Evolutionary conservation across 1,140 invertebrate species (phyloP).

Genomic region (Patella vulgata): DNA sequence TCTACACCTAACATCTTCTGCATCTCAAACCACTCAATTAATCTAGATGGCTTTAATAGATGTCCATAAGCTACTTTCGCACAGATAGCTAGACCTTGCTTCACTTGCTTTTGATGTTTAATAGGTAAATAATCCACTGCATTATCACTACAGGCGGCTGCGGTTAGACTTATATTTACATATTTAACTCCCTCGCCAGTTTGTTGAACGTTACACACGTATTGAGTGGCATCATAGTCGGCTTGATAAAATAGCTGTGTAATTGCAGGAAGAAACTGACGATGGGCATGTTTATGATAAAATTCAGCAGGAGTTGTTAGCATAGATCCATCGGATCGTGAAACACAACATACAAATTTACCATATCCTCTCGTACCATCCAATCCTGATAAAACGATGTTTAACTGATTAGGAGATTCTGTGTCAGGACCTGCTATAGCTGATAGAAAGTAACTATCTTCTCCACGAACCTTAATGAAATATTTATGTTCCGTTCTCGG

Average conservation of each 20-base stretch:
- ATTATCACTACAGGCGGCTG: slow-evolving; percentile 7
- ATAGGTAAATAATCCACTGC: slow-evolving; percentile 18
- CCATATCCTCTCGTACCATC: too few species aligned
- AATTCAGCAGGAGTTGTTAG: too few species aligned
- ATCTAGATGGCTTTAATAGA: slow-evolving; percentile 15
- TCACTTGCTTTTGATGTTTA: slow-evolving; percentile 2
- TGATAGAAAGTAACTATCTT: too few species aligned
- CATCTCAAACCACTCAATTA: slow-evolving; percentile 31
- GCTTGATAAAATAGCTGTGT: slow-evolving; percentile 2
- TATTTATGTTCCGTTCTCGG: too few species aligned
- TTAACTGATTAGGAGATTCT: too few species aligned
- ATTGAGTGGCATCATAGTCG: slow-evolving; percentile 15
- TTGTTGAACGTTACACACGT: slow-evolving; percentile 12
- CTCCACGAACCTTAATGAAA: too few species aligned
- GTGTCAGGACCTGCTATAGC: too few species aligned
- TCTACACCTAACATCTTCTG: slow-evolving; percentile 26
- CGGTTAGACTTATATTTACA: slow-evolving; percentile 19
- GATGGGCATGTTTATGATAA: too few species aligned
- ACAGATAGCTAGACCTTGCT: slow-evolving; percentile 21
- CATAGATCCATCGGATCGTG: too few species aligned
- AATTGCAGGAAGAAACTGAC: slow-evolving; percentile 4
- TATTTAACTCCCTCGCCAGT: slow-evolving; percentile 3
- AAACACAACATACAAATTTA: too few species aligned
- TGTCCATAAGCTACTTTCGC: slow-evolving; percentile 19
- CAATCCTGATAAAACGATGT: too few species aligned